Evolutionary conservation across 2,888 invertebrate genomes (phyloP).

Genomic region (Thymelicus sylvestris): DNA sequence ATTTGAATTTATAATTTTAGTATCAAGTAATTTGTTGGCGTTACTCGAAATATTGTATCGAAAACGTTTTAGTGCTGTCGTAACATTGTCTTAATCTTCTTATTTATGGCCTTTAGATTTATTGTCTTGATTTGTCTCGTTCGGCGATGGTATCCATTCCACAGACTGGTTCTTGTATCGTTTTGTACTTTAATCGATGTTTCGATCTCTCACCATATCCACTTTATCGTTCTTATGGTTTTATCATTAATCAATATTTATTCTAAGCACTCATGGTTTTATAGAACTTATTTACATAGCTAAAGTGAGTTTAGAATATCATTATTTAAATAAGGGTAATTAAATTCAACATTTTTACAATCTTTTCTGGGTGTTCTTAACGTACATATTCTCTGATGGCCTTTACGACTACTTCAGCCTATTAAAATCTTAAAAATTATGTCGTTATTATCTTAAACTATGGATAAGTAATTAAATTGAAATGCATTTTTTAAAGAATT

Average conservation of each 20-base stretch:
- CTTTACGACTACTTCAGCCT: neutral
- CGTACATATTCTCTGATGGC: neutral
- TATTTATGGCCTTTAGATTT: slow-evolving; percentile 39
- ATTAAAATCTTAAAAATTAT: neutral
- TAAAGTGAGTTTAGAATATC: slow-evolving; percentile 18
- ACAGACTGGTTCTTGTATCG: slow-evolving; percentile 29
- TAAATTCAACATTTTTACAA: slow-evolving; percentile 11
- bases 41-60: slow-evolving; percentile 20
- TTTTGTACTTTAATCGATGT: slow-evolving; percentile 20
- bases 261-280: slow-evolving; percentile 23
- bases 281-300: slow-evolving; percentile 18
- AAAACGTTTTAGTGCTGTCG: slow-evolving; percentile 28
- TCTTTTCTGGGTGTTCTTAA: slow-evolving; percentile 10
- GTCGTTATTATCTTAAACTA: too few species aligned
- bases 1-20: slow-evolving; percentile 18
- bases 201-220: slow-evolving; percentile 5
- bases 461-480: too few species aligned
- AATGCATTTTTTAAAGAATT: too few species aligned
- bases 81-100: slow-evolving; percentile 34
- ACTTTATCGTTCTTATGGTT: slow-evolving; percentile 23
- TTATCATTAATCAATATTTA: slow-evolving; percentile 28
- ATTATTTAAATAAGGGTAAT: slow-evolving; percentile 13
- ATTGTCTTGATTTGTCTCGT: slow-evolving; percentile 31
- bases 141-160: slow-evolving; percentile 27
- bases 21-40: slow-evolving; percentile 19